phyloP scores from a whole-genome alignment of 2,113 vertebrate species.

The Isichthys henryi region DNA sequence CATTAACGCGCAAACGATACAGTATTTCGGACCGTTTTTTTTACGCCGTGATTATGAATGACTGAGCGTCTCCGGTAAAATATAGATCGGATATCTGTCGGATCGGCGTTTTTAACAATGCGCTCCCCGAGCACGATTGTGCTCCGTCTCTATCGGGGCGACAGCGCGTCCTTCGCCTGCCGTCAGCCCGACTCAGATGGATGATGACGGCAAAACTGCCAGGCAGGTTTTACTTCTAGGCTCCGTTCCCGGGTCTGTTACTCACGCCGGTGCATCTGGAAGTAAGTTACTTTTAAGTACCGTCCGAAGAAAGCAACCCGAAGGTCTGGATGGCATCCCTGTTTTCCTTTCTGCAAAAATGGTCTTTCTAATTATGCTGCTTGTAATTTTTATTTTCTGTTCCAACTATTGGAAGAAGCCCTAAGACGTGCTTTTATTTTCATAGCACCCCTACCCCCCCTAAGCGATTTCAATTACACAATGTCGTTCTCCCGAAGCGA shows the following conservation, averaged over 20 bases:
- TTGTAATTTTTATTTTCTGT: not conserved
- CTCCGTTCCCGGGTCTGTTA: not conserved
- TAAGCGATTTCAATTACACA: constrained; percentile 7
- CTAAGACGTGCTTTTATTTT: not conserved
- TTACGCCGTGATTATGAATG: not conserved
- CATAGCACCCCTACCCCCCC: not conserved
- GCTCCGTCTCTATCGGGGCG: not conserved
- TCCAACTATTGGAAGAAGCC: not conserved
- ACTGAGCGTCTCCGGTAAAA: not conserved
- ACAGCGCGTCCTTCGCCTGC: not conserved
- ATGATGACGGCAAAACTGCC: not conserved
- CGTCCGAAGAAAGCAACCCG: not conserved
- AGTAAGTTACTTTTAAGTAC: not conserved
- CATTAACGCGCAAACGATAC: not conserved
- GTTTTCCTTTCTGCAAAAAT: not conserved
- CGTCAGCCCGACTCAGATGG: not conserved
- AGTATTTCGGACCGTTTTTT: not conserved
- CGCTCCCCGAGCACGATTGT: not conserved
- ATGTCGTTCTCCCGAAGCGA: not conserved
- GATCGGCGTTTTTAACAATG: not conserved
- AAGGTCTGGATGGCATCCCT: not conserved
- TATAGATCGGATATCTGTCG: not conserved
- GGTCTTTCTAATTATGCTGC: not conserved
- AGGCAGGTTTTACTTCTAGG: not conserved
- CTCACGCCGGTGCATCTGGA: not conserved